Conservation (phyloP, 1,140 invertebrate species). For the Pantala flavescens region DNA sequence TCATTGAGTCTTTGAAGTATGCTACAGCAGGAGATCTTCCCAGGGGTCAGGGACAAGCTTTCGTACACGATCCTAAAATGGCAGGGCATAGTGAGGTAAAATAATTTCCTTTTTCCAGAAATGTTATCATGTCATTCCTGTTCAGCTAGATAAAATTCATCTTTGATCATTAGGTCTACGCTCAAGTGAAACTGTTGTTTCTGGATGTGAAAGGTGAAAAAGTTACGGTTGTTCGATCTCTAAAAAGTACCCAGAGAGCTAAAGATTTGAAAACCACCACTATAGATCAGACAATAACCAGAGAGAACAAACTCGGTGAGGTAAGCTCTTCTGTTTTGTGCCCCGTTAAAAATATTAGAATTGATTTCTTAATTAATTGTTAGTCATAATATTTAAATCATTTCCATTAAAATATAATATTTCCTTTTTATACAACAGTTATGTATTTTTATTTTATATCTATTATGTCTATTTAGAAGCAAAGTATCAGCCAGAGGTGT, state of each 20-base stretch:
- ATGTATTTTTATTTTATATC: too few species aligned
- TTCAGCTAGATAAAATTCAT: not conserved
- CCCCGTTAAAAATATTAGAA: too few species aligned
- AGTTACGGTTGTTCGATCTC: conserved; percentile 46
- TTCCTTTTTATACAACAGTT: too few species aligned
- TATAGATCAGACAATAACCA: conserved; percentile 55
- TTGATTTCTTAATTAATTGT: too few species aligned
- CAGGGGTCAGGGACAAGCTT: conserved; percentile 68
- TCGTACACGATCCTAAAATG: conserved; percentile 88
- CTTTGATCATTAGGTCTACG: conserved; percentile 36
- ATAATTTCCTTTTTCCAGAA: not conserved
- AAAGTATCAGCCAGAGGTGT: conserved; percentile 39
- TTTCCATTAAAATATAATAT: too few species aligned
- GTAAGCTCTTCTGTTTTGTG: conserved; percentile 21
- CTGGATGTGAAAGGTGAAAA: conserved; percentile 47
- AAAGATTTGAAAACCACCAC: conserved; percentile 49
- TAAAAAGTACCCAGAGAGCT: conserved; percentile 49
- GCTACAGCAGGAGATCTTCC: conserved; percentile 83
- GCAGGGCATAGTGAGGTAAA: conserved; percentile 31
- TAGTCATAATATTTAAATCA: too few species aligned
- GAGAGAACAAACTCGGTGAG: conserved; percentile 30
- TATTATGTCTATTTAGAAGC: not conserved
- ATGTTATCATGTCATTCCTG: too few species aligned
- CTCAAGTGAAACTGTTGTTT: conserved; percentile 55
- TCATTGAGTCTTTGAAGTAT: conserved; percentile 90